Conservation (phyloP, 1,140 invertebrate species). For the Drosophila lacteicornis region DNA sequence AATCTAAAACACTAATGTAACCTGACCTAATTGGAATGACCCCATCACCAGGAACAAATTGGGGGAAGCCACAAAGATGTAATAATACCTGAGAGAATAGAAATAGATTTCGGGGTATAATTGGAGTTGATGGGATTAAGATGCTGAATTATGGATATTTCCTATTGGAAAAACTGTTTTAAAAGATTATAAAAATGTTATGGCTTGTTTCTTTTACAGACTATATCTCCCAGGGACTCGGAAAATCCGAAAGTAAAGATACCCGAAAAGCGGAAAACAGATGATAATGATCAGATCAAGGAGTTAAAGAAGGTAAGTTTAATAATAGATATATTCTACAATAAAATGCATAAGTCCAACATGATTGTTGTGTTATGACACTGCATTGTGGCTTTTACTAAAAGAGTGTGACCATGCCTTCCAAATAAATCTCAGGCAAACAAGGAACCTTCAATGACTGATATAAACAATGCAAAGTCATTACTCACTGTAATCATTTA, state of each 20-base stretch:
- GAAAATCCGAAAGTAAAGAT: conserved; percentile 87
- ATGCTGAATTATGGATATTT: conserved; percentile 2
- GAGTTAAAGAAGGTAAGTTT: conserved; percentile 89
- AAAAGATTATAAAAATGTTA: neutral
- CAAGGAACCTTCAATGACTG: no score
- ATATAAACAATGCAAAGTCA: neutral
- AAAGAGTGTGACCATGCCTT: neutral
- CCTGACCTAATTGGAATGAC: conserved; percentile 21
- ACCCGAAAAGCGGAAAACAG: conserved; percentile 89
- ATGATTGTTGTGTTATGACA: neutral
- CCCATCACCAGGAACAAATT: neutral
- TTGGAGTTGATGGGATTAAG: conserved; percentile 7
- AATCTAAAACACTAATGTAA: conserved; percentile 39
- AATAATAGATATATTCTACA: neutral
- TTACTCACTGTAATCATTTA: neutral
- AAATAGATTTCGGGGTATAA: conserved; percentile 16
- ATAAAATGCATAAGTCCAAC: neutral
- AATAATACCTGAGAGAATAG: neutral
- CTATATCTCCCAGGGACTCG: conserved; percentile 50
- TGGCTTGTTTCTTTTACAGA: conserved; percentile 29
- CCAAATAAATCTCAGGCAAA: neutral
- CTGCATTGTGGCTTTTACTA: neutral
- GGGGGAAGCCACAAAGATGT: conserved; percentile 8
- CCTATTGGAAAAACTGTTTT: neutral
- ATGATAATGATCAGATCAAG: conserved; percentile 87